Conservation (phyloP, 2,797 vertebrate species). For the Tragopan temminckii region DNA sequence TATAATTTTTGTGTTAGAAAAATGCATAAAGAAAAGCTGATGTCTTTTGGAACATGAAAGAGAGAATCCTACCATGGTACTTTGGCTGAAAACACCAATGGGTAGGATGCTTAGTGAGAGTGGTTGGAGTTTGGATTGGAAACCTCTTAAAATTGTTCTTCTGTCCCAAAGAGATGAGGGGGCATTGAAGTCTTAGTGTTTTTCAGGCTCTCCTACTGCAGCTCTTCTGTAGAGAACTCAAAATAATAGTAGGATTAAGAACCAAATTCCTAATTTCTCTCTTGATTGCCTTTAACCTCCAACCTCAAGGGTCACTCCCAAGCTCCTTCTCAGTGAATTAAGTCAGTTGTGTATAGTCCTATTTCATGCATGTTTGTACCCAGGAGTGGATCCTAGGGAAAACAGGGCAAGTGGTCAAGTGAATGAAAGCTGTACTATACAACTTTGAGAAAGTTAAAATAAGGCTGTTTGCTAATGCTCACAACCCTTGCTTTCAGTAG, state of each 20-base stretch:
- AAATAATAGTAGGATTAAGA: background rate
- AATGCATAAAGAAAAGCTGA: background rate
- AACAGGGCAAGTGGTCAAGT: background rate
- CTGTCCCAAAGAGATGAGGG: background rate
- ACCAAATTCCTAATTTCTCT: background rate
- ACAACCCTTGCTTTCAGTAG: background rate
- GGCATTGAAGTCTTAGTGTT: background rate
- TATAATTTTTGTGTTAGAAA: background rate
- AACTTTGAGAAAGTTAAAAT: background rate
- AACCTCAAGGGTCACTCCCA: background rate
- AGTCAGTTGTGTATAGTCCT: background rate
- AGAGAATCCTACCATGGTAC: background rate
- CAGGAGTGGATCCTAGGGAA: background rate
- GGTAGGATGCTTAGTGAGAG: background rate
- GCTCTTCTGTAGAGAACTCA: background rate
- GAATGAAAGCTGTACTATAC: background rate
- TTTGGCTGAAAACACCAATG: accelerated
- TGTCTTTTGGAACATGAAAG: background rate
- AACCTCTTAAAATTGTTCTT: background rate
- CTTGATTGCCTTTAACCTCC: background rate
- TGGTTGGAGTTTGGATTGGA: background rate
- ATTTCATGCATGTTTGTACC: background rate
- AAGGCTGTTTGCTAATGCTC: background rate
- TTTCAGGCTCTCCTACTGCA: background rate
- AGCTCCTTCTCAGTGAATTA: background rate